Percentiles rank a stretch among this genome's conserved stretches.
These are phyloP conservation scores for Columba guinea DNA, from an alignment of 2,797 vertebrate species.

Conservation along the genomic window DNA sequence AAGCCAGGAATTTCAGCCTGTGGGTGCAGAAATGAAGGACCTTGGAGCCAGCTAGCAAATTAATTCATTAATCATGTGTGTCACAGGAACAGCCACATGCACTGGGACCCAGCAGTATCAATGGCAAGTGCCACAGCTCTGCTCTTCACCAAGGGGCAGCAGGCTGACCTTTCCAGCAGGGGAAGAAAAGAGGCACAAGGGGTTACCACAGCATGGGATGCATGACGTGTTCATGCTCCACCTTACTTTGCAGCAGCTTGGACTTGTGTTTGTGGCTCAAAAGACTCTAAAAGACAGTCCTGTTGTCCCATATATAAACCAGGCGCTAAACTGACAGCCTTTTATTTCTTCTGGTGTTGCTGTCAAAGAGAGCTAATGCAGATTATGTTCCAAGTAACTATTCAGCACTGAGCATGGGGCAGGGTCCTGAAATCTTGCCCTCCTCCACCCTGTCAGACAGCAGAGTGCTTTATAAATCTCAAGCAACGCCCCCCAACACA, in stretches of 20 bases:
- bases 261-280: background rate
- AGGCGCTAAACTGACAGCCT: background rate
- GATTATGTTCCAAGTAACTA: background rate
- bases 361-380: background rate
- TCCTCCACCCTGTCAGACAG: background rate
- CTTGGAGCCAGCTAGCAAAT: background rate
- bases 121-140: background rate
- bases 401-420: background rate
- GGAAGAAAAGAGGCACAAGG: background rate
- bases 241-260: background rate
- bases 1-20: background rate
- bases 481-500: background rate
- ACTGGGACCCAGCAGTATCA: background rate
- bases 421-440: background rate
- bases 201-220: background rate
- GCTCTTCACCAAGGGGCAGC: background rate
- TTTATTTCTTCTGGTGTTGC: background rate
- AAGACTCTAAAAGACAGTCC: background rate
- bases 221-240: rapidly evolving
- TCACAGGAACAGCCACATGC: background rate
- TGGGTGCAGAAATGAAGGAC: background rate
- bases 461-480: background rate
- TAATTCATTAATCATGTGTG: background rate
- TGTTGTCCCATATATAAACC: background rate
- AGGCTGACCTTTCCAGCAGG: background rate